Evolutionary conservation across 2,113 vertebrate species (phyloP), one percentile per base, ranked within the genome.

Genomic region (Halichoerus grypus): DNA sequence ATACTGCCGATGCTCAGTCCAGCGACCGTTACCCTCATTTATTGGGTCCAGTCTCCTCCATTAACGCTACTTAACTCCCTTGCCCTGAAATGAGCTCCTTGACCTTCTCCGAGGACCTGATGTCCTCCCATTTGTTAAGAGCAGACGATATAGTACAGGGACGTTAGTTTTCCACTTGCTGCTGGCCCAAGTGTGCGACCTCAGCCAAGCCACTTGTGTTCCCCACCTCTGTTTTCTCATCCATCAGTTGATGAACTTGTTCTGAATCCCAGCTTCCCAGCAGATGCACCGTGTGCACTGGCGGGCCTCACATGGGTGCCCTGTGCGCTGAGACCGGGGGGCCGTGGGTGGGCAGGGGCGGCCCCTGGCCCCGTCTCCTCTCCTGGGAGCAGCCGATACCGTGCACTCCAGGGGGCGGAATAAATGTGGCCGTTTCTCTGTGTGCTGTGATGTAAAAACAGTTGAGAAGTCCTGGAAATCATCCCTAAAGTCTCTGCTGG

Each of bases 191-290:
- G 39, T 7, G 74, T 53, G 46, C 59, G 88, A 80, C 82, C 33
- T 77, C 22, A 51, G 39, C 24, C 19, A 33, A 33, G 55, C 74
- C 61, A 31, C 42, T 26, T 74, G 36, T 59, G 65, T 39, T 92
- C 22, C 59, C 77, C 18, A 53, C 11, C 42, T 63, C 91, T 96
- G 80, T 77, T 79, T 95, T 88, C 69, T 71, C 31, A 42, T 90
- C 42, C 53, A 22, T 80, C 82, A 51, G 2, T 6, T 3, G 26
- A 85, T 57, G 86, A 86, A 49, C 72, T 55, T 36, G 31, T 42
- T 85, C 36, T 49, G 91, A 42, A n/a, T 33, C 24, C 7, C 72
- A 69, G 4, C n/a, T 26, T 85, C 55, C 59, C 33, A n/a, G 8
- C 9, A 42, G 57, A 39, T 4, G 21, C 42, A 57, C 59, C 22